These are phyloP conservation scores for Furnarius figulus DNA, from an alignment of 2,113 vertebrate genomes.

Conservation along the genomic window DNA sequence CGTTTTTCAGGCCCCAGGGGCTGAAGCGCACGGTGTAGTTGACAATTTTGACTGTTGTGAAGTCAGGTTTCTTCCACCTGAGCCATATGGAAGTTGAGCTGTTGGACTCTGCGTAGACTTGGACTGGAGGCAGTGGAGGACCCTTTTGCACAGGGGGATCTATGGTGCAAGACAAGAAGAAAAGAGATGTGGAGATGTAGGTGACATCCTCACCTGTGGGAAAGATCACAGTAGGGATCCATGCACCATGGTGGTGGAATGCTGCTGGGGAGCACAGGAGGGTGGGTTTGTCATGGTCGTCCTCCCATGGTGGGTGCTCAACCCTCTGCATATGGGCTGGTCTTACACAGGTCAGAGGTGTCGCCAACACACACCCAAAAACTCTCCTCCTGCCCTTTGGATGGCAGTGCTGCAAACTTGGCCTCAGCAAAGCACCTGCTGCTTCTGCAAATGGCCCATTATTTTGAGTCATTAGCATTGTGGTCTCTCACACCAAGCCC, in stretches of 20 bases:
- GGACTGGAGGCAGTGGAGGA: slow-evolving; percentile 88
- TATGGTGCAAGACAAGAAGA: background rate
- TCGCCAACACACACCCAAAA: too few species aligned
- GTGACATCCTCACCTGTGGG: background rate
- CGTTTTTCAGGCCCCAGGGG: slow-evolving; percentile 89
- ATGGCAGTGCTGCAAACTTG: too few species aligned
- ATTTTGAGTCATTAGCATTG: background rate
- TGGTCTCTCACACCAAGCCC: background rate
- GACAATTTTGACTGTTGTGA: slow-evolving; percentile 89
- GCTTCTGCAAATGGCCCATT: background rate
- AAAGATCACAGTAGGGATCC: background rate
- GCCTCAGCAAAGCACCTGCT: too few species aligned
- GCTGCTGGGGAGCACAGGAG: background rate
- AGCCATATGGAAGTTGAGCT: slow-evolving; percentile 95
- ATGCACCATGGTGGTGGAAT: background rate
- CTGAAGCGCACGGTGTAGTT: slow-evolving; percentile 97
- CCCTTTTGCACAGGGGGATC: slow-evolving; percentile 78
- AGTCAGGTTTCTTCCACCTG: slow-evolving; percentile 91
- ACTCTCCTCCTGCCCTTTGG: too few species aligned
- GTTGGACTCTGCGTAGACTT: slow-evolving; percentile 88
- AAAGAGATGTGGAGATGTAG: background rate
- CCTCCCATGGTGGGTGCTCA: too few species aligned
- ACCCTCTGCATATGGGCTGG: too few species aligned
- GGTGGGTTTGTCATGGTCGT: too few species aligned
- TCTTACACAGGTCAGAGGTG: too few species aligned